Evolutionary conservation across 2,113 vertebrate genomes (phyloP), one percentile per base, ranked within the genome.

Genomic region (Phylloscopus trochiloides): DNA sequence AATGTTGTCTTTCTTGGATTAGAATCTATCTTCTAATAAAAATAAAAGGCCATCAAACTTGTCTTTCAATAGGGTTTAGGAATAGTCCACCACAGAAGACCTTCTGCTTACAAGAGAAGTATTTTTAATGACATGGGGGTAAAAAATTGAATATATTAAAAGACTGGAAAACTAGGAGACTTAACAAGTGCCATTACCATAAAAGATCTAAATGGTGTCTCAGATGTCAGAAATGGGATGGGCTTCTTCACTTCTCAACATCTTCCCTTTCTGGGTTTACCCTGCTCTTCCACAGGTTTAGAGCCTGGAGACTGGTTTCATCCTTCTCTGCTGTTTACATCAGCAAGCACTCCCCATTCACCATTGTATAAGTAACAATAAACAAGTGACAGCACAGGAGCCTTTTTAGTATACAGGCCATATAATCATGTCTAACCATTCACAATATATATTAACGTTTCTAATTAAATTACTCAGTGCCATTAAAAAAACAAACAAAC

Each of bases 241-340:
- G 1, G 1, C 3, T 52, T 79, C 6, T 57, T 83, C 28, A n/a
- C 25, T 34, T 32, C 11, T 58, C 11, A 38, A 12, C 6, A 38
- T 12, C 47, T 45, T 47, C 14, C 3, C 16, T 63, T 38, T 73
- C 29, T 29, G 28, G 5, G 9, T 45, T 75, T 21, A 57, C 7
- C 3, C 3, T 40, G 5, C 3, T 1, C 9, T 13, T 58, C 6
- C 9, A 14, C 4, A 34, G 13, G 5, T 42, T 3, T 1, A 74
- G 25, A 22, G 55, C 2, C 12, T 81, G 38, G 6, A 66, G 29
- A 18, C 4, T 48, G 11, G 12, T 42, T 77, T 93, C 47, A 24
- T 73, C 40, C 14, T 42, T 25, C 38, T 31, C 31, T 65, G 17
- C 26, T 57, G 12, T 8, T 74, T 50, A 31, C 3, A 10, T 45